Evolutionary conservation across 2,113 vertebrate species (phyloP).

Genomic region (Ivindomyrus marchei): DNA sequence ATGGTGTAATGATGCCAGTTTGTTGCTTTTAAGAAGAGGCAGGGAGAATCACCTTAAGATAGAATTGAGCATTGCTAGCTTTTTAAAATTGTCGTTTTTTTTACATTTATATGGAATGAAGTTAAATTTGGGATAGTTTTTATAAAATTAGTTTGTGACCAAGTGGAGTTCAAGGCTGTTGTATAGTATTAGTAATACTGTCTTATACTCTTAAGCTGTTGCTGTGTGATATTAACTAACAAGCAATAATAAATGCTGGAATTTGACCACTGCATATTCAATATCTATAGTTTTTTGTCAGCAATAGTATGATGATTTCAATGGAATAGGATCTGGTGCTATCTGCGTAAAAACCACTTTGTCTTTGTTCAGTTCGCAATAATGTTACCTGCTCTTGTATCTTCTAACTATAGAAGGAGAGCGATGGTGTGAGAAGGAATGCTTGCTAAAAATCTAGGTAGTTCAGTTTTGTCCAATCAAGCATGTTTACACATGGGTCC

Average conservation of each 20-base stretch:
- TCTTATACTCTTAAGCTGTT: not conserved
- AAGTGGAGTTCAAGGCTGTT: not conserved
- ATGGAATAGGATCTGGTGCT: not conserved
- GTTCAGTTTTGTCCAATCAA: not conserved
- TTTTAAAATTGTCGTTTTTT: not conserved
- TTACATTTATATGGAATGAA: not conserved
- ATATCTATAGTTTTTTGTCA: not conserved
- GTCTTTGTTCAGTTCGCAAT: not conserved
- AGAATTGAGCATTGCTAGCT: not conserved
- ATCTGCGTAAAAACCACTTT: not conserved
- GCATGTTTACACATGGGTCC: not conserved
- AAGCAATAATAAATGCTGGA: not conserved
- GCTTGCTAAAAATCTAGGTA: not conserved
- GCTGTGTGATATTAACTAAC: not conserved
- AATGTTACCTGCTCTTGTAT: not conserved
- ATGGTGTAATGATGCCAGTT: not conserved
- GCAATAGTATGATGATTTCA: not conserved
- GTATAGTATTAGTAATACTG: not conserved
- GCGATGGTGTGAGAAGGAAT: not conserved
- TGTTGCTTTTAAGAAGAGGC: not conserved
- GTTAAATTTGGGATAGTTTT: not conserved
- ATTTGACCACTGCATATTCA: not conserved
- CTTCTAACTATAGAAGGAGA: not conserved
- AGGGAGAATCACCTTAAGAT: not conserved
- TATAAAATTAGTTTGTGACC: not conserved